phyloP scores from a whole-genome alignment of 2,113 vertebrate genomes.

The Python bivittatus region DNA sequence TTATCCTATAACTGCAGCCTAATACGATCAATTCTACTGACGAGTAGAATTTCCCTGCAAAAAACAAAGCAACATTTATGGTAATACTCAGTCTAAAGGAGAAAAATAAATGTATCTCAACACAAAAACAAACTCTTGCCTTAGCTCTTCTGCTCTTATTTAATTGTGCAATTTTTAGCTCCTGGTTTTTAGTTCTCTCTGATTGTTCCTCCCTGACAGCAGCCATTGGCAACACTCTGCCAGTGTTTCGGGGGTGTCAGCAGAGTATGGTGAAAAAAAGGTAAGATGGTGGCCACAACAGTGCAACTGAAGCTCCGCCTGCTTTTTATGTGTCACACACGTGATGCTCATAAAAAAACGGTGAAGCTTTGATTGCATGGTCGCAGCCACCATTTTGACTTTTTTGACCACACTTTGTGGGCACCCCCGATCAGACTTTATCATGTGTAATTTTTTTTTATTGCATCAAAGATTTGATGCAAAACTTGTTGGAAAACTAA shows the following conservation, averaged over 20 bases:
- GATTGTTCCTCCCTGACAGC: background rate
- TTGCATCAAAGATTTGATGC: background rate
- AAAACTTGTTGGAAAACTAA: background rate
- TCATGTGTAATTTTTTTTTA: background rate
- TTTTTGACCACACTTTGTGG: background rate
- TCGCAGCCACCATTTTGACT: background rate
- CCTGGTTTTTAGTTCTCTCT: background rate
- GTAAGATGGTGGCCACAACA: background rate
- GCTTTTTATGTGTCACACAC: background rate
- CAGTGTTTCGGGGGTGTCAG: background rate
- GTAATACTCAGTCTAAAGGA: constrained; percentile 3
- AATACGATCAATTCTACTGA: constrained; percentile 16
- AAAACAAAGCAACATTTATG: constrained; percentile 2
- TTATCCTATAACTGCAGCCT: background rate
- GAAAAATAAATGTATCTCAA: constrained; percentile 17
- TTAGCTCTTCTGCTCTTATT: background rate
- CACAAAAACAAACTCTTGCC: background rate
- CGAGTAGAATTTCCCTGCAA: background rate
- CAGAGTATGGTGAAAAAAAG: background rate
- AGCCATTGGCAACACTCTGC: background rate
- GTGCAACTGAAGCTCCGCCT: background rate
- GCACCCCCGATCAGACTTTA: background rate
- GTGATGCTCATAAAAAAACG: background rate
- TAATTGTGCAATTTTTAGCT: background rate
- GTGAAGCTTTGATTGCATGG: background rate